phyloP scores from a whole-genome alignment of 2,888 invertebrate species.

The Mythimna ferrago region DNA sequence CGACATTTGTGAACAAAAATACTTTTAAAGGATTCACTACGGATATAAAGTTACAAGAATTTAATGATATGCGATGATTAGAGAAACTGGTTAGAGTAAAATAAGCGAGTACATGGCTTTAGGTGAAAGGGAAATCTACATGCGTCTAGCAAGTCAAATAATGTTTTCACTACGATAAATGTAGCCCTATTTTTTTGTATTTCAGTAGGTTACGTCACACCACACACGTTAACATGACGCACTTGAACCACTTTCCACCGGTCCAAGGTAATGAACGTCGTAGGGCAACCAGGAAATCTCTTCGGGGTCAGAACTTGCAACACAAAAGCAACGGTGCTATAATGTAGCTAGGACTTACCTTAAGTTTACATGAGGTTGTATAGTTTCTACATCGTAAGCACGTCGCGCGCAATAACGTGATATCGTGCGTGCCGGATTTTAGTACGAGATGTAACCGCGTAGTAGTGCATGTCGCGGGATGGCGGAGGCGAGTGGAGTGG shows the following conservation, averaged over 20 bases:
- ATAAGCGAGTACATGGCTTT: background rate
- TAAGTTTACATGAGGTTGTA: slow-evolving; percentile 71
- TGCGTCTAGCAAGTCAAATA: background rate
- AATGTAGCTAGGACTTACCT: slow-evolving; percentile 72
- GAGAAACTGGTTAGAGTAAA: background rate
- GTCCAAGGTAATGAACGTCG: slow-evolving; percentile 63
- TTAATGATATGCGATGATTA: background rate
- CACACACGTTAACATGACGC: slow-evolving; percentile 77
- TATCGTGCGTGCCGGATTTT: slow-evolving; percentile 69
- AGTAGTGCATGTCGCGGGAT: slow-evolving; percentile 78
- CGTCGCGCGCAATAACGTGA: slow-evolving; percentile 69
- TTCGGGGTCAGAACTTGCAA: slow-evolving; percentile 25
- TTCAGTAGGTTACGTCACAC: slow-evolving; percentile 76
- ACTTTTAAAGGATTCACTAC: background rate
- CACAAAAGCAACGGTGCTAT: slow-evolving; percentile 20
- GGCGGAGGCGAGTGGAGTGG: slow-evolving; percentile 71
- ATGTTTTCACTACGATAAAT: slow-evolving; percentile 24
- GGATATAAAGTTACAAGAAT: background rate
- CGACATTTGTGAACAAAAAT: background rate
- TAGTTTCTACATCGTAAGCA: slow-evolving; percentile 75
- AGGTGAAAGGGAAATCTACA: slow-evolving; percentile 2
- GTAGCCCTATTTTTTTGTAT: slow-evolving; percentile 49
- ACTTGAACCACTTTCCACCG: slow-evolving; percentile 70
- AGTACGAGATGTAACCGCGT: slow-evolving; percentile 70
- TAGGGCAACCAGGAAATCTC: slow-evolving; percentile 36